Evolutionary conservation across 2,113 vertebrate species (phyloP).

Genomic region (Gnathonemus echidnorhynchus): DNA sequence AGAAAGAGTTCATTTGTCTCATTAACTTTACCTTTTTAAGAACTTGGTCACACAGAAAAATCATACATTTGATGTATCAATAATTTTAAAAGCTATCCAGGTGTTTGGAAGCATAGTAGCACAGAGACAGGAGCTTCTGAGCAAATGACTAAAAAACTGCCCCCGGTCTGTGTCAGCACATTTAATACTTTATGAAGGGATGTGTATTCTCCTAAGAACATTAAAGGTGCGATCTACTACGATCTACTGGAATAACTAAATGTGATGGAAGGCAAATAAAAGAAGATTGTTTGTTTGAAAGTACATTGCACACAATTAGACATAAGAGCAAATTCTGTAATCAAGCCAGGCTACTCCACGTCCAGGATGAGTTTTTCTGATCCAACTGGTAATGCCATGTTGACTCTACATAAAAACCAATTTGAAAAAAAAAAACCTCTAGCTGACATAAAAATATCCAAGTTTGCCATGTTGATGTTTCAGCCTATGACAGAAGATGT

Average conservation of each 20-base stretch:
- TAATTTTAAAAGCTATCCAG: neutral
- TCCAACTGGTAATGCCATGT: neutral
- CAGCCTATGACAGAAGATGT: neutral
- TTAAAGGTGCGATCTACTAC: neutral
- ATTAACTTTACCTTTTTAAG: neutral
- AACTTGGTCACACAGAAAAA: neutral
- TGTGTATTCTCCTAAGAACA: neutral
- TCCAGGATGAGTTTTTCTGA: neutral
- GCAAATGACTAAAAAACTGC: neutral
- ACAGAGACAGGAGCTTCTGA: neutral
- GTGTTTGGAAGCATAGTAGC: neutral
- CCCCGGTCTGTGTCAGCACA: neutral
- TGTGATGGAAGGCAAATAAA: neutral
- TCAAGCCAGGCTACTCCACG: neutral
- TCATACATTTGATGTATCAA: neutral
- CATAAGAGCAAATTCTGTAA: neutral
- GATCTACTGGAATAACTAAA: neutral
- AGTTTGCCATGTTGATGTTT: neutral
- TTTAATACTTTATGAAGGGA: neutral
- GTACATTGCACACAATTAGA: neutral
- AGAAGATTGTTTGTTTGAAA: neutral
- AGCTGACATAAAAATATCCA: neutral
- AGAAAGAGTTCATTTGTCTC: neutral
- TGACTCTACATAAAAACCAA: neutral
- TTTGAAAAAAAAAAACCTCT: neutral